Conservation (phyloP, 2,797 vertebrate genomes). For the Varecia variegata region DNA sequence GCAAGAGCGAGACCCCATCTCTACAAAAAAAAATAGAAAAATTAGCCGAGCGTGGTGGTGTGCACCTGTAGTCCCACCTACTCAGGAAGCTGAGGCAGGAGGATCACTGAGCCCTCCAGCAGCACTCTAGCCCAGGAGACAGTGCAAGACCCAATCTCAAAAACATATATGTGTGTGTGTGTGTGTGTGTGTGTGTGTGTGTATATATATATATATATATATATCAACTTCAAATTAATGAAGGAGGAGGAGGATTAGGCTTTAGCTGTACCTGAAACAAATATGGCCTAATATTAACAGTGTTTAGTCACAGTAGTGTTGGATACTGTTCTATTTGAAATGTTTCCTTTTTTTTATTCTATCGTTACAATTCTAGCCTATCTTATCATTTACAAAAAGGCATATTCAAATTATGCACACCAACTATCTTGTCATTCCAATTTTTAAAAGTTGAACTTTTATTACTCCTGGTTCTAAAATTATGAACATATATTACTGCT, state of each 20-base stretch:
- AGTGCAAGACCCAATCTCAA: too few species aligned
- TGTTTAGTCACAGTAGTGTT: neutral
- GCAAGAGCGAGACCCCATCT: too few species aligned
- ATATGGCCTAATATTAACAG: neutral
- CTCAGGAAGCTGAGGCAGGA: too few species aligned
- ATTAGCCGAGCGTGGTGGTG: too few species aligned
- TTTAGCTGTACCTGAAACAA: neutral
- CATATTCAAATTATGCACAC: neutral
- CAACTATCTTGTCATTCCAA: slow-evolving; percentile 7
- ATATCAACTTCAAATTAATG: neutral
- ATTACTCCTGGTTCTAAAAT: slow-evolving; percentile 2
- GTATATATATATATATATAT: too few species aligned
- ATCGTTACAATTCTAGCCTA: neutral
- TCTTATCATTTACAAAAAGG: neutral
- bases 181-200: too few species aligned
- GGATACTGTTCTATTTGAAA: neutral
- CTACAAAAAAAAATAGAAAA: too few species aligned
- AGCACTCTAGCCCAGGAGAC: too few species aligned
- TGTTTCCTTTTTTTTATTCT: neutral
- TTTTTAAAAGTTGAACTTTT: neutral
- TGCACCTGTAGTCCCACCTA: too few species aligned
- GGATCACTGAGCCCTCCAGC: too few species aligned
- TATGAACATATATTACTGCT: neutral
- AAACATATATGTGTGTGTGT: too few species aligned
- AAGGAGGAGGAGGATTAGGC: neutral